Percentiles rank a stretch among this genome's conserved stretches.
Conservation (phyloP, 2,888 invertebrate genomes). For the Melanophora roralis region DNA sequence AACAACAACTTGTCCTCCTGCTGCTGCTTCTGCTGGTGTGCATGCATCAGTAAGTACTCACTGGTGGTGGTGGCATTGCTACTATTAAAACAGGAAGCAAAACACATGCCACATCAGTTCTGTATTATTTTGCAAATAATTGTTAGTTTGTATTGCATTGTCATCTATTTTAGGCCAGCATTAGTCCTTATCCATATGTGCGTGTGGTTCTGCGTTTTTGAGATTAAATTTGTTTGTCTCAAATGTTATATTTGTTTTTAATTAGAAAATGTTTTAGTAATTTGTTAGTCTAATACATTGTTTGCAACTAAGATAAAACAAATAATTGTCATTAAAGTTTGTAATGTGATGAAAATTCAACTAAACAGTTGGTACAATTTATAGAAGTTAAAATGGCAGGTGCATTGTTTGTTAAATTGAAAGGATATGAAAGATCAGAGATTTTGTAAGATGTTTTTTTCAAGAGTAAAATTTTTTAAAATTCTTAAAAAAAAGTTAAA, state of each 20-base stretch:
- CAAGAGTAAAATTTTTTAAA: too few species aligned
- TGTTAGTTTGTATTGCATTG: constrained; percentile 44
- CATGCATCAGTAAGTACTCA: constrained; percentile 10
- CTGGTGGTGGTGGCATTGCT: background rate
- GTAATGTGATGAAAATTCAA: constrained; percentile 45
- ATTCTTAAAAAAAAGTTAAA: too few species aligned
- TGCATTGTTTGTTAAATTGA: too few species aligned
- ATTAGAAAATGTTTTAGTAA: constrained; percentile 57
- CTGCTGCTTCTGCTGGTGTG: background rate
- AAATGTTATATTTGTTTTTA: constrained; percentile 62
- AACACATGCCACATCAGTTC: background rate
- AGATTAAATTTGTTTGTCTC: constrained; percentile 34
- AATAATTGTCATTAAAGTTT: constrained; percentile 43
- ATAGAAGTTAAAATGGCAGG: background rate
- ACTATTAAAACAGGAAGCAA: background rate
- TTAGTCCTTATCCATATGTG: background rate
- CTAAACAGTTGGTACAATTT: constrained; percentile 24
- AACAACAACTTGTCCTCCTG: background rate
- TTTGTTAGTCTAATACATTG: constrained; percentile 29
- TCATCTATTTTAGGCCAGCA: constrained; percentile 34
- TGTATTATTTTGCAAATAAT: constrained; percentile 45
- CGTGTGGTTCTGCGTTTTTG: background rate
- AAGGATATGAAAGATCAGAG: too few species aligned
- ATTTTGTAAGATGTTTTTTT: too few species aligned
- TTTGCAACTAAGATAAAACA: constrained; percentile 46